phyloP scores from a whole-genome alignment of 2,113 vertebrate genomes.

The Seriola dumerili region DNA sequence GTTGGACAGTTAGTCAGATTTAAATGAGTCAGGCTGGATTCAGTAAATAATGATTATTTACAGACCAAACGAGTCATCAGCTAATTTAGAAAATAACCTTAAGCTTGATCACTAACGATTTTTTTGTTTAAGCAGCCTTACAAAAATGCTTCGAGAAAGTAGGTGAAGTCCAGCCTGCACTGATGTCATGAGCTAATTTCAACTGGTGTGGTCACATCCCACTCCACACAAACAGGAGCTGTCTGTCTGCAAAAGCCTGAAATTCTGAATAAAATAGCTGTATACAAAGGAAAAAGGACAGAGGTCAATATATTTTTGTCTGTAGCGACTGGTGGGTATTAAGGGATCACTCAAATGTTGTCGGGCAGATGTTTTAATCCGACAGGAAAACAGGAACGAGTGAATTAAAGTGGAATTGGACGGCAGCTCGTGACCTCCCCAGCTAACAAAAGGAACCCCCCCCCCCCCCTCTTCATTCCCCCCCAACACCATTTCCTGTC shows the following conservation, averaged over 20 bases:
- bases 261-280: neutral
- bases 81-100: neutral
- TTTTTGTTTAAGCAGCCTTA: too few species aligned
- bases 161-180: neutral
- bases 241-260: neutral
- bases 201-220: constrained; percentile 35
- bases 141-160: neutral
- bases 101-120: neutral
- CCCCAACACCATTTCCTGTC: constrained; percentile 64
- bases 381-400: constrained; percentile 30
- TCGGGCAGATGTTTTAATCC: constrained; percentile 19
- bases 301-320: constrained; percentile 31
- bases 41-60: neutral
- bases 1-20: neutral
- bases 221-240: neutral
- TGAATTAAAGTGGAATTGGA: constrained; percentile 13
- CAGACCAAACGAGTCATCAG: neutral
- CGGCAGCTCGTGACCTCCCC: neutral
- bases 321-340: neutral
- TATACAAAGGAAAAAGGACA: constrained; percentile 9
- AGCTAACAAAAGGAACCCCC: constrained; percentile 51
- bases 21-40: neutral
- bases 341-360: constrained; percentile 3
- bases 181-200: constrained; percentile 23
- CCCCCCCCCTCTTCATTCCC: neutral